phyloP scores from a whole-genome alignment of 2,888 invertebrate species.

The Drosophila yooni region DNA sequence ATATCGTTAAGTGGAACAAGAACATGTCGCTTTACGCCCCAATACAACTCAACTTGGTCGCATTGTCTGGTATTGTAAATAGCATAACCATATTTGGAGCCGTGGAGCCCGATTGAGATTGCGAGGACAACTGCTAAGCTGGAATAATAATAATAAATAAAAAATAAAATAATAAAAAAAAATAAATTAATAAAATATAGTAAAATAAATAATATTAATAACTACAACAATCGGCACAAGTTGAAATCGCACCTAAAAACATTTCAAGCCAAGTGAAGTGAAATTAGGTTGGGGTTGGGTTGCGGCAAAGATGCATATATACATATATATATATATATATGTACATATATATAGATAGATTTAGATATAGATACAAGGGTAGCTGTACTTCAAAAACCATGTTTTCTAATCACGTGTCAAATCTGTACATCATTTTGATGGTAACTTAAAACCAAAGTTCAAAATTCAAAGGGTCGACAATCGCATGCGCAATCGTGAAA shows the following conservation, averaged over 20 bases:
- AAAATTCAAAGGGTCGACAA: conserved; percentile 41
- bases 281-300: not conserved
- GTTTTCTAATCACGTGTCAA: conserved; percentile 81
- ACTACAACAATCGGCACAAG: not conserved
- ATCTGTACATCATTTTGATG: conserved; percentile 76
- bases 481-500: conserved; percentile 22
- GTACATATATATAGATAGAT: too few relatives aligned
- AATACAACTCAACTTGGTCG: conserved; percentile 72
- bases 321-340: not conserved
- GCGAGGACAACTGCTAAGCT: conserved; percentile 8
- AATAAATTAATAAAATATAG: too few relatives aligned
- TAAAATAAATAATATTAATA: not conserved
- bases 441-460: conserved; percentile 81
- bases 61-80: conserved; percentile 39
- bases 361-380: not conserved
- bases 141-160: not conserved
- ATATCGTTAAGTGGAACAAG: conserved; percentile 60
- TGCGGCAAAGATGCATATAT: not conserved
- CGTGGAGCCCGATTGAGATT: not conserved
- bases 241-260: not conserved
- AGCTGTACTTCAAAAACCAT: conserved; percentile 21
- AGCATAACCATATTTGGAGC: conserved; percentile 34
- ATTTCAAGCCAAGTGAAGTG: not conserved
- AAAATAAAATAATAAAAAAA: not conserved
- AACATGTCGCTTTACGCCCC: conserved; percentile 76